Evolutionary conservation across 2,888 invertebrate genomes (phyloP), one percentile per base, ranked within the genome.

Genomic region (Xylocampa areola): DNA sequence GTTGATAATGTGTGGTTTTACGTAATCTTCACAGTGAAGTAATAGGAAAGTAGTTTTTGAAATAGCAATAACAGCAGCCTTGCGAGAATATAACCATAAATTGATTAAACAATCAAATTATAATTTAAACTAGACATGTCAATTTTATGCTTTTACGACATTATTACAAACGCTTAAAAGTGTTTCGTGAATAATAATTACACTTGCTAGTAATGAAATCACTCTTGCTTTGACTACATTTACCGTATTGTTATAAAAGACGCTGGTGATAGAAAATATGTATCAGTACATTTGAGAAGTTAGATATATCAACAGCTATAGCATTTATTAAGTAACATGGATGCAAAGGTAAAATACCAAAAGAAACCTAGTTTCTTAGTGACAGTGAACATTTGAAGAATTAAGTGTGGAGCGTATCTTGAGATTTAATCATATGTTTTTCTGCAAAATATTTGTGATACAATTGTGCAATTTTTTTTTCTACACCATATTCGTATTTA

Each of bases 241-340:
- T 57, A 52, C 45, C 63, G 48, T 50, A 49, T 51, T 47, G 27
- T 37, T 67, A 67, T 70, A 67, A 65, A 66, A 65, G 48, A 11
- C 50, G 16, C 21, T 13, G 27, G 5, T 14, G 50, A 39, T 27
- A 45, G 25, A 57, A 57, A 47, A 29, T 1, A 43, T 13, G 14
- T 43, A 51, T 57, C 71, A 70, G 45, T 66, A 43, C 36, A 54
- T 21, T 40, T 25, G 37, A 54, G 33, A 7, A 25, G 40, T 48
- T 44, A 25, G 29, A 36, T 48, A 30, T 30, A 50, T 48, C 33
- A 48, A 48, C 19, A 37, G 30, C 29, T 13, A 43, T 6, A 11
- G 2, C 1, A 1, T 36, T 21, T 3, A 0, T 2, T 10, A 13
- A 7, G 21, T 2, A 55, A 39, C 30, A 68, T 68, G 66, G n/a